phyloP scores from a whole-genome alignment of 2,113 vertebrate species.

The Nycticryphes semicollaris region DNA sequence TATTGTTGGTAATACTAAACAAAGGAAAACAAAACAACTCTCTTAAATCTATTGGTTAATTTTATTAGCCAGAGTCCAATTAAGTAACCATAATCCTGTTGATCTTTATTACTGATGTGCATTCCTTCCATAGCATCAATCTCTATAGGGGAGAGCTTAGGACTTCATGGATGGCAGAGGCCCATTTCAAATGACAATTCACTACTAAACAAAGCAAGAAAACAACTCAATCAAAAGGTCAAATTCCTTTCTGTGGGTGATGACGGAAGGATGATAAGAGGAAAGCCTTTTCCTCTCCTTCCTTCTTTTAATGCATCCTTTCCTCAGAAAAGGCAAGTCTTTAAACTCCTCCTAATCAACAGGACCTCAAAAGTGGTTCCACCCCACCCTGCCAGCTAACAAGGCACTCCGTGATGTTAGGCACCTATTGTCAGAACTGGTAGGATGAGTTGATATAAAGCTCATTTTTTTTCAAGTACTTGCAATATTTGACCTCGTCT shows the following conservation, averaged over 20 bases:
- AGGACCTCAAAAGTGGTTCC: background rate
- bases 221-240: conserved; percentile 67
- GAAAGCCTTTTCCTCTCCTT: conserved; percentile 52
- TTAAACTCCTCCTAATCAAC: conserved; percentile 32
- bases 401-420: background rate
- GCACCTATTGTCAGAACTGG: background rate
- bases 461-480: background rate
- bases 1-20: background rate
- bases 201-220: conserved; percentile 64
- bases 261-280: conserved; percentile 53
- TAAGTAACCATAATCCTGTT: conserved; percentile 64
- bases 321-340: conserved; percentile 24
- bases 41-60: conserved; percentile 49
- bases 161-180: conserved; percentile 50
- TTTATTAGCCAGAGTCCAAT: conserved; percentile 37
- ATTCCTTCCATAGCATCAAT: conserved; percentile 68
- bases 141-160: conserved; percentile 51
- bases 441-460: background rate
- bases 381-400: background rate
- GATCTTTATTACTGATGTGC: conserved; percentile 57
- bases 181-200: conserved; percentile 48
- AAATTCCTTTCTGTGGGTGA: conserved; percentile 62
- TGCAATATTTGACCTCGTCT: background rate
- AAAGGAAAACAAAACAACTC: conserved; percentile 42
- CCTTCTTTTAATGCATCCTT: conserved; percentile 38